Evolutionary conservation across 2,113 vertebrate species (phyloP).

Genomic region (Microcebus tavaratra): DNA sequence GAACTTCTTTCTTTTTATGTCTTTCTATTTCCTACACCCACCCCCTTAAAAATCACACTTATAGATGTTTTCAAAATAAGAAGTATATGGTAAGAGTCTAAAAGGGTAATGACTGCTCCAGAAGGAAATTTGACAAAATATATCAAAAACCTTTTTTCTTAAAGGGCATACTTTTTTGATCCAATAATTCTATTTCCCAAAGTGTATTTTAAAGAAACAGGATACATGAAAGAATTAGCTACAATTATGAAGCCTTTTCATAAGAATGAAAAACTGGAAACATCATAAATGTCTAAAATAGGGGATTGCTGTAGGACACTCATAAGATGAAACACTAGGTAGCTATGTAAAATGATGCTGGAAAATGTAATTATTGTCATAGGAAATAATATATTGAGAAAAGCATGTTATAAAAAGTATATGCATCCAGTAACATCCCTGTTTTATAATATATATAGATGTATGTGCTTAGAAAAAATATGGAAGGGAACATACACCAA

Average conservation of each 20-base stretch:
- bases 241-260: not conserved
- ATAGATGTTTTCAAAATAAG: not conserved
- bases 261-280: not conserved
- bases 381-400: not conserved
- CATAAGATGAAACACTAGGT: not conserved
- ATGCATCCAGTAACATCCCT: not conserved
- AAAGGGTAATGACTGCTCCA: not conserved
- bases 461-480: not conserved
- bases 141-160: not conserved
- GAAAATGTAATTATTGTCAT: constrained; percentile 4
- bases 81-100: not conserved
- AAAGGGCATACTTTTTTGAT: not conserved
- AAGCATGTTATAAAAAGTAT: constrained; percentile 19
- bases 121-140: not conserved
- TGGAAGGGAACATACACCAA: not conserved
- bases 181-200: not conserved
- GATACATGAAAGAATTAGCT: not conserved
- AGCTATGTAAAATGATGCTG: not conserved
- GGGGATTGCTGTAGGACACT: not conserved
- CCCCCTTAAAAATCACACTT: not conserved
- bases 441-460: not conserved
- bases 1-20: not conserved
- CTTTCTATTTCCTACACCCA: not conserved
- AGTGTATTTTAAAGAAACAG: not conserved
- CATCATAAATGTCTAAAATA: not conserved